phyloP scores from a whole-genome alignment of 1,140 invertebrate species.

The Anoplophora glabripennis region DNA sequence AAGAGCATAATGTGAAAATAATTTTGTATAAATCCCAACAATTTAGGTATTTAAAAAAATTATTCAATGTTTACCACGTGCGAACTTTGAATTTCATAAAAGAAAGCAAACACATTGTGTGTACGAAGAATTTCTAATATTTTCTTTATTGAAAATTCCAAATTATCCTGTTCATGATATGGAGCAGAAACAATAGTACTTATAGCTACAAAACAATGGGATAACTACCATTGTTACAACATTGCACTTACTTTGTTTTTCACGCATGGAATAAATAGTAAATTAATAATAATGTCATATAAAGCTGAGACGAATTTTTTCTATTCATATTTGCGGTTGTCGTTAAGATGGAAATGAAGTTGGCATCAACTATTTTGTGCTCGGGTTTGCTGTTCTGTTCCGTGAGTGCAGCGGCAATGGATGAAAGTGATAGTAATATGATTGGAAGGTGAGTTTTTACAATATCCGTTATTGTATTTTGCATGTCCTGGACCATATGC shows the following conservation, averaged over 20 bases:
- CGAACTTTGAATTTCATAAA: too few relatives aligned
- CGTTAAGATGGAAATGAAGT: conserved; percentile 9
- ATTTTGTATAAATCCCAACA: too few relatives aligned
- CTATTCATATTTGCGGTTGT: neutral
- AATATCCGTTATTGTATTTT: too few relatives aligned
- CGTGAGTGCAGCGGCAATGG: too few relatives aligned
- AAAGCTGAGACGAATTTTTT: conserved; percentile 14
- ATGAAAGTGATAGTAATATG: too few relatives aligned
- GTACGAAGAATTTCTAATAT: too few relatives aligned
- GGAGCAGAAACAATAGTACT: conserved; percentile 36
- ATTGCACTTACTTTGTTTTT: conserved; percentile 13
- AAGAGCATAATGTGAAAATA: too few relatives aligned
- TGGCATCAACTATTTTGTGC: conserved; percentile 2
- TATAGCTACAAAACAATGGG: conserved; percentile 29
- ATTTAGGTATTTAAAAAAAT: too few relatives aligned
- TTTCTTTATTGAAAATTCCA: neutral
- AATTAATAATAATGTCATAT: conserved; percentile 6
- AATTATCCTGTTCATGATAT: conserved; percentile 18
- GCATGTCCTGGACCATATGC: too few relatives aligned
- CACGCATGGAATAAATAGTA: conserved; percentile 1
- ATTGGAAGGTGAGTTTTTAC: too few relatives aligned
- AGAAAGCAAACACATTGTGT: too few relatives aligned
- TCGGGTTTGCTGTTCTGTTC: conserved; percentile 1
- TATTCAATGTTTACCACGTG: too few relatives aligned
- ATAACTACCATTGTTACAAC: conserved; percentile 8